Evolutionary conservation across 2,797 vertebrate species (phyloP), one percentile per base, ranked within the genome.

Genomic region (Tokudaia tokunoshimensis): DNA sequence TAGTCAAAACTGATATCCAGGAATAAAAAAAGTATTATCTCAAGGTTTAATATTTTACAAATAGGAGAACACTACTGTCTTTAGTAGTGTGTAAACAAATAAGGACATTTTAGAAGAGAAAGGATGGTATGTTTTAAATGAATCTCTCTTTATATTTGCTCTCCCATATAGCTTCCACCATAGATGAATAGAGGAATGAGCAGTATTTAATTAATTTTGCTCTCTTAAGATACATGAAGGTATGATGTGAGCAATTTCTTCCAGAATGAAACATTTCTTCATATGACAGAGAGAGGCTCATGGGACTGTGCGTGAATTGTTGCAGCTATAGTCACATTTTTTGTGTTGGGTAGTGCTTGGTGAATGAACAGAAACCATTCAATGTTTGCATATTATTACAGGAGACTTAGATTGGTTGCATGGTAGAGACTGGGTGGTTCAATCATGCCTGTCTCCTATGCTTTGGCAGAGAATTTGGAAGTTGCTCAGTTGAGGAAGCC

Each of bases 191-290:
- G 15, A 91, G 57, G 37, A 86, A 44, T 55, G 17, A 81, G 34
- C 10, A 88, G 31, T 31, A 75, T 79, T 67, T 52, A 50, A 29
- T 76, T 67, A 70, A 84, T 37, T 6, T 14, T n/a, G 67, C 59
- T 15, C 10, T 92, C 17, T 92, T 94, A 94, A 92, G 80, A 70
- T 44, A 22, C 12, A 72, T 75, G 37, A n/a, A 92, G 95, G n/a
- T 2, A 2, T 55, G 31, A 74, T 37, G 2, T 41, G 1, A 55
- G 3, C 34, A 41, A 55, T 87, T 87, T 55, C 22, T 8, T 72
- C 67, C n/a, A 55, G 20, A 19, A 70, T 70, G 82, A 47, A 47
- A 34, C 10, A 12, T 65, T 84, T 65, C 10, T 44, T 47, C 17
- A 19, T 31, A 11, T 19, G 61, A 83, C 29, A 29, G 44, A 67